Percentiles rank a stretch among this genome's conserved stretches.
phyloP scores from a whole-genome alignment of 2,113 vertebrate species.

The Agapornis roseicollis region DNA sequence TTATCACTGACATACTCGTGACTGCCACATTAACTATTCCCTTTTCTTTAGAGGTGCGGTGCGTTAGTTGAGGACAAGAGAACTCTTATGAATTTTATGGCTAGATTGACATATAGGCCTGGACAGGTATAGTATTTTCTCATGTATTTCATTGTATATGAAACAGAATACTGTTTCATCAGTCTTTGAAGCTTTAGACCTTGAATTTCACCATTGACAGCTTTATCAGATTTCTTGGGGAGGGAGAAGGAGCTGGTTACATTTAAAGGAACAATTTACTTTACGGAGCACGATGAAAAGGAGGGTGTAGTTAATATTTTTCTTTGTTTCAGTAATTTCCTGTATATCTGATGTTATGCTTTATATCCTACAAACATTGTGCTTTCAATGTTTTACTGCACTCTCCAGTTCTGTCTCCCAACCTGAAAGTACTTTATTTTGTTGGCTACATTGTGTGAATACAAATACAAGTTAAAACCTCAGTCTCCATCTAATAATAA shows the following conservation, averaged over 20 bases:
- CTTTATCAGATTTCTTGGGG: background rate
- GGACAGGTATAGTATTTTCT: conserved; percentile 79
- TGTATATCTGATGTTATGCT: background rate
- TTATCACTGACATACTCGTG: conserved; percentile 27
- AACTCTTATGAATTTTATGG: conserved; percentile 70
- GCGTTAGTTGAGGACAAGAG: conserved; percentile 81
- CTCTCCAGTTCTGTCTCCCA: background rate
- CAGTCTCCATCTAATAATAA: background rate
- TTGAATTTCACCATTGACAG: background rate
- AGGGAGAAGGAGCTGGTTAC: background rate
- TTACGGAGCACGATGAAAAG: background rate
- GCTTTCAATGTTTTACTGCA: background rate
- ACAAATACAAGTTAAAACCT: background rate
- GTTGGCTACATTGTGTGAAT: background rate
- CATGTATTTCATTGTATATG: background rate
- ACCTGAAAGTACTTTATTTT: background rate
- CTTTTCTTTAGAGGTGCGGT: conserved; percentile 77
- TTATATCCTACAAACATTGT: background rate
- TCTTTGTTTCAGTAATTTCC: background rate
- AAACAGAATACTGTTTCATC: background rate
- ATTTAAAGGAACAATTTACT: background rate
- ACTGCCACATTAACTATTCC: conserved; percentile 22
- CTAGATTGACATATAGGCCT: conserved; percentile 47
- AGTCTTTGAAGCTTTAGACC: background rate
- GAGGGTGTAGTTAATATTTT: background rate